Percentiles rank a stretch among this genome's conserved stretches.
phyloP scores from a whole-genome alignment of 2,888 invertebrate species.

The Molanna angustata region DNA sequence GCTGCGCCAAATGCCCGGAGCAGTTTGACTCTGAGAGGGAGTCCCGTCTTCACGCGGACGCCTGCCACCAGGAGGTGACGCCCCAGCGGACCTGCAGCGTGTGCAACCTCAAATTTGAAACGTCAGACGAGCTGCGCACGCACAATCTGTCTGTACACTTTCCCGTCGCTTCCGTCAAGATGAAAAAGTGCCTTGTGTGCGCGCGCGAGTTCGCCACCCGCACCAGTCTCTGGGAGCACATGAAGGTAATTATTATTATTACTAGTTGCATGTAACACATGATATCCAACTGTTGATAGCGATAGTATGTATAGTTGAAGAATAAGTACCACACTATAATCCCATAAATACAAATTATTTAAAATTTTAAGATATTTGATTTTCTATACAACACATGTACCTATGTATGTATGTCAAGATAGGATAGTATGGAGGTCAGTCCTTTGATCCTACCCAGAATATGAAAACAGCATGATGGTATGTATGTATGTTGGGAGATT shows the following conservation, averaged over 20 bases:
- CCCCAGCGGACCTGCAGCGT: constrained; percentile 10
- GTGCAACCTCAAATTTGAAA: constrained; percentile 19
- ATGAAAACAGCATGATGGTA: too few relatives aligned
- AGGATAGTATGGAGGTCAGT: too few relatives aligned
- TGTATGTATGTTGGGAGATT: too few relatives aligned
- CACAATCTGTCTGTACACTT: constrained; percentile 27
- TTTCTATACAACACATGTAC: too few relatives aligned
- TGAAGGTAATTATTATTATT: constrained; percentile 18
- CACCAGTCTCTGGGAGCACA: constrained; percentile 4
- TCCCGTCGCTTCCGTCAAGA: background rate
- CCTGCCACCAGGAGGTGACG: constrained; percentile 5
- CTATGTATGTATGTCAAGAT: too few relatives aligned
- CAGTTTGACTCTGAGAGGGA: constrained; percentile 12
- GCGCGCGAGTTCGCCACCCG: background rate
- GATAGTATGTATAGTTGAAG: too few relatives aligned
- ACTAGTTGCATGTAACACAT: too few relatives aligned
- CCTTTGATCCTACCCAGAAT: too few relatives aligned
- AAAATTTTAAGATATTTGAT: too few relatives aligned
- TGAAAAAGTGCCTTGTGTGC: constrained; percentile 7
- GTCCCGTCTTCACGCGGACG: constrained; percentile 13
- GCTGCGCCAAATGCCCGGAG: constrained; percentile 11
- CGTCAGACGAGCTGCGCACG: constrained; percentile 13
- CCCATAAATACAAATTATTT: too few relatives aligned
- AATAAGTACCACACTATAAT: too few relatives aligned
- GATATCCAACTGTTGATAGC: too few relatives aligned